Base-by-base conservation (phyloP, 2,113 vertebrate species). In the Columba janthina region DNA sequence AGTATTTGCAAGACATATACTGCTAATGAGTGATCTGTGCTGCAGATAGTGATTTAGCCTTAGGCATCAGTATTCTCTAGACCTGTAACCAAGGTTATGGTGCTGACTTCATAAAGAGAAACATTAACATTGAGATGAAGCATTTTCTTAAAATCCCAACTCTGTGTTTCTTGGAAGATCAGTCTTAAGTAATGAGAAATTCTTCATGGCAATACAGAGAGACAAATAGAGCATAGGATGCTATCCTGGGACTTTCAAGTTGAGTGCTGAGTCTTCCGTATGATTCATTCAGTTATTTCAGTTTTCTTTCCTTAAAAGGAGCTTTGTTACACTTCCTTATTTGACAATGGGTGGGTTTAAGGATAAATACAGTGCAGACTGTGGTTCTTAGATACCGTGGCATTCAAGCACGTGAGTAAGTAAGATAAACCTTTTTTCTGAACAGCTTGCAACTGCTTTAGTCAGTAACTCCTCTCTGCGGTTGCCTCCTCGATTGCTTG, bases 201-300 rank as follows among this genome's bases (percentile, higher is more conserved):
- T 75, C 69, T 81, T 92, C 65, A 44, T 93, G 53, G 76, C 53
- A 40, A 42, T 90, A 38, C 46, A 70, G 75, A 66, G 89, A 42
- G 76, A 69, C 25, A 82, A 20, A 72, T 16, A 61, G 29, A 87
- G 7, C 44, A 82, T 16, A 61, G 60, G 65, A 85, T 95, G 72
- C 87, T 94, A 57, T 91, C 87, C 73, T 89, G 48, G 57, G 76
- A 75, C 58, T 78, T 78, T 64, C 24, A 94, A 85, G 61, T 78
- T 53, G 32, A 88, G 42, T 40, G 42, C 90, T 94, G 84, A 86
- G 57, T 94, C 76, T 67, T 84, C 80, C 50, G 9, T 87, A 36
- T 97, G 95, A 97, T 94, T 97, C 91, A 94, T 93, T 92, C 83
- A 81, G 86, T 94, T 94, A 93, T 92, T 96, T 95, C 92, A 84